These are phyloP conservation scores for Orchesellides sinensis DNA, from an alignment of 2,888 invertebrate genomes.

Conservation along the genomic window DNA sequence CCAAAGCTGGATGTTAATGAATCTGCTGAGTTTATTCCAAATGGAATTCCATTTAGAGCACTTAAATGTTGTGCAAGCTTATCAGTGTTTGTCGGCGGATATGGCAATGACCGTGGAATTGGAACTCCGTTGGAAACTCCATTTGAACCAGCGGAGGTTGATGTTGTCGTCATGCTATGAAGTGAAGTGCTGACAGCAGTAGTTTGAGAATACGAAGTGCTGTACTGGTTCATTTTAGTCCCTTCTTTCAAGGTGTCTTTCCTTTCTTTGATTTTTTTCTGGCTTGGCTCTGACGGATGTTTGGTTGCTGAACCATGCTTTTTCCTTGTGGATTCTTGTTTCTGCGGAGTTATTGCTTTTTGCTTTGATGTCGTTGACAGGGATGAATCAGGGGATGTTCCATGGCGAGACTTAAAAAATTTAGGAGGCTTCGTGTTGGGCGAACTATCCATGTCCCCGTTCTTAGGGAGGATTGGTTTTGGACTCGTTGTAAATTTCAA, in stretches of 20 bases:
- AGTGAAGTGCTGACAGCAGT: not conserved
- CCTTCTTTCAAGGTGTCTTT: not conserved
- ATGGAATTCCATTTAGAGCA: conserved; percentile 19
- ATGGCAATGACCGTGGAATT: not conserved
- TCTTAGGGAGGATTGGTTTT: conserved; percentile 48
- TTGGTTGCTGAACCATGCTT: too few relatives aligned
- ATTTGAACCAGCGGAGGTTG: not conserved
- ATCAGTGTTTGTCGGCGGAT: conserved; percentile 5
- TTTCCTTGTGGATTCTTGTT: too few relatives aligned
- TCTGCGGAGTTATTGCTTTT: not conserved
- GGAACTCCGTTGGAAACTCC: not conserved
- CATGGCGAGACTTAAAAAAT: conserved; percentile 71
- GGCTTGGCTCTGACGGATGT: not conserved
- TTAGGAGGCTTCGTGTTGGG: conserved; percentile 71
- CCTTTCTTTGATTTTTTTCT: conserved; percentile 1
- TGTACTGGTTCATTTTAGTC: too few relatives aligned
- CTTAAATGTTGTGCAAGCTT: conserved; percentile 31
- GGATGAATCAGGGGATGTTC: conserved; percentile 12
- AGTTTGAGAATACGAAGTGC: not conserved
- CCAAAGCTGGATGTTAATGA: not conserved
- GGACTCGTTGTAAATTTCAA: conserved; percentile 61
- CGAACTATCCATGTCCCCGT: not conserved
- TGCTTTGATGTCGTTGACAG: not conserved
- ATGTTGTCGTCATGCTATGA: not conserved
- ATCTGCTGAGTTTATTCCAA: not conserved